Evolutionary conservation across 2,113 vertebrate genomes (phyloP).

Genomic region (Columbina picui): DNA sequence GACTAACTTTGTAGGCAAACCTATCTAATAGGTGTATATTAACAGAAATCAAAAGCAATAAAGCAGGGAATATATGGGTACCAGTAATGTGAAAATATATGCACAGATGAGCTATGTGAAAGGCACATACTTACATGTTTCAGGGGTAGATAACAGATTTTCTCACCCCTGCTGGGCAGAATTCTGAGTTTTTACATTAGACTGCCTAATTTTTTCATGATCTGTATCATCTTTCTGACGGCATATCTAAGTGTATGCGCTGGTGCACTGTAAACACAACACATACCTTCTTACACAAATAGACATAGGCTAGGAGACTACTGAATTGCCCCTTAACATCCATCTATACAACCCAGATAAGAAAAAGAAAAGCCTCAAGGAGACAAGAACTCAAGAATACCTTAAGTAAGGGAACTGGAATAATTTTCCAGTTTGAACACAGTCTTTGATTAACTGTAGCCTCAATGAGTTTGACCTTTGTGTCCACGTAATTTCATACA

Average conservation of each 20-base stretch:
- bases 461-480: not conserved
- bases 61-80: not conserved
- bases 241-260: not conserved
- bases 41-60: not conserved
- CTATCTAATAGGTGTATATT: not conserved
- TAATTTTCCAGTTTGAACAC: not conserved
- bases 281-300: not conserved
- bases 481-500: not conserved
- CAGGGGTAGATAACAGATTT: not conserved
- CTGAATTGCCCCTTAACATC: not conserved
- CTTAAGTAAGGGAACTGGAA: not conserved
- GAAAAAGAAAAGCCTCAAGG: not conserved
- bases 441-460: not conserved
- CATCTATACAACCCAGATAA: not conserved
- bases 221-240: not conserved
- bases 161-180: accelerated
- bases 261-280: not conserved
- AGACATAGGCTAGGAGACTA: not conserved
- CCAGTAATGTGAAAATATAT: not conserved
- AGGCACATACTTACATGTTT: not conserved
- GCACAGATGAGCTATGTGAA: not conserved
- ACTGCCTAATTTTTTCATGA: not conserved
- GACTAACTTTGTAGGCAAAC: not conserved
- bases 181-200: not conserved
- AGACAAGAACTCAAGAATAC: not conserved